A percentile compares a stretch with the other conserved stretches of the same genome.
Conservation (phyloP, 2,113 vertebrate species). For the Tragelaphus scriptus region DNA sequence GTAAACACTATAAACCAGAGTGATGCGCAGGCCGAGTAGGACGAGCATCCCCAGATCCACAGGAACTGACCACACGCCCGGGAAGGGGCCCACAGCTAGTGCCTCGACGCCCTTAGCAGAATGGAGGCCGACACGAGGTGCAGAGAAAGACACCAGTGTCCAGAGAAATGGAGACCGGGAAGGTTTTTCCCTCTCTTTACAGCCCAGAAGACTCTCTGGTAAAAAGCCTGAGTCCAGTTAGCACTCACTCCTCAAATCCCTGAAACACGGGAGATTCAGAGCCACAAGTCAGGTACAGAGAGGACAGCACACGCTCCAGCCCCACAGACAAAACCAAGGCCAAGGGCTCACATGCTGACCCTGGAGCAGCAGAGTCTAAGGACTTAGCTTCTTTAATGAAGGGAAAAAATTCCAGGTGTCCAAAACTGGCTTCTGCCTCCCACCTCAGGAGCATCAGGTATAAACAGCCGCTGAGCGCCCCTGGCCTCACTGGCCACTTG, state of each 20-base stretch:
- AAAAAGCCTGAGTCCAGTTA: not conserved
- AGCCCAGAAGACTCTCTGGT: not conserved
- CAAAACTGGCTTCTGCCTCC: not conserved
- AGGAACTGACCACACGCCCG: accelerated
- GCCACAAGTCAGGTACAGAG: not conserved
- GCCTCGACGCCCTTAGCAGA: accelerated
- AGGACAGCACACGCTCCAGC: accelerated
- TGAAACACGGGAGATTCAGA: not conserved
- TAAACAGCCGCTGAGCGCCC: not conserved
- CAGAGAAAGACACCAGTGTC: not conserved
- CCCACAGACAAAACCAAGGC: not conserved
- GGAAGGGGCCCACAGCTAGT: not conserved
- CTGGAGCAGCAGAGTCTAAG: not conserved
- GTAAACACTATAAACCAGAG: not conserved
- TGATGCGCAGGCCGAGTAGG: accelerated
- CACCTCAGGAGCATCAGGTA: not conserved
- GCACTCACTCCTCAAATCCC: not conserved
- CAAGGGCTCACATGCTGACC: not conserved
- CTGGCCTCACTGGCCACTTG: not conserved
- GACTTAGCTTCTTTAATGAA: not conserved
- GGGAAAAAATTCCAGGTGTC: not conserved
- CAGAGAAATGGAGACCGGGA: not conserved
- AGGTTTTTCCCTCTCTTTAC: not conserved
- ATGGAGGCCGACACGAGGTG: not conserved
- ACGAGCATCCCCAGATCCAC: not conserved